Percentiles rank a stretch among this genome's conserved stretches.
Evolutionary conservation across 1,140 invertebrate species (phyloP).

Genomic region (Ridgeia piscesae): DNA sequence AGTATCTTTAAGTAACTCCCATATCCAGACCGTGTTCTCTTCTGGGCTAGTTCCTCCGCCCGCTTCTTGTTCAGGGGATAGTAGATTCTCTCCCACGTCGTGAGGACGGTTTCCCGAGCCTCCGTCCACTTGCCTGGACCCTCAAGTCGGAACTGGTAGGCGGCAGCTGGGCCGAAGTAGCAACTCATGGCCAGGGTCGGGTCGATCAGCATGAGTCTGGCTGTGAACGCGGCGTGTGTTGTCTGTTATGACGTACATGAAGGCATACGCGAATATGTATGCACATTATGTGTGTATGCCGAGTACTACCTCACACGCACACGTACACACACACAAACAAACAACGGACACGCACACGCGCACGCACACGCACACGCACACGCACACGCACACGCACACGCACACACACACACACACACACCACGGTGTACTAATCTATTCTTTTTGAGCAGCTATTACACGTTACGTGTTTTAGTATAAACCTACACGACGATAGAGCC

Average conservation of each 20-base stretch:
- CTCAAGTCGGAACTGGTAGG: constrained; percentile 60
- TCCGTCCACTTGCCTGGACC: constrained; percentile 58
- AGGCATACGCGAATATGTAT: not conserved
- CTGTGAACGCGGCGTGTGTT: not conserved
- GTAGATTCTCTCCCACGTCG: constrained; percentile 23
- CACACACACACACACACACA: not conserved
- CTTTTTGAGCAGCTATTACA: too few species aligned
- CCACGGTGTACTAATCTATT: too few species aligned
- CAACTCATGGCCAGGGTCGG: constrained; percentile 49
- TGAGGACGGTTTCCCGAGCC: constrained; percentile 56
- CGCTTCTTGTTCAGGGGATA: not conserved
- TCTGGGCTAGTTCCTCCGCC: not conserved
- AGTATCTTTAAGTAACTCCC: not conserved
- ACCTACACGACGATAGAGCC: too few species aligned
- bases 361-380: too few species aligned
- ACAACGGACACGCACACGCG: too few species aligned
- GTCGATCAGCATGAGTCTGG: constrained; percentile 41
- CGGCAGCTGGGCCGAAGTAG: constrained; percentile 54
- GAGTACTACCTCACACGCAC: too few species aligned
- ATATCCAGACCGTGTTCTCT: not conserved
- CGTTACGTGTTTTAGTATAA: not conserved
- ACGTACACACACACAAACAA: too few species aligned
- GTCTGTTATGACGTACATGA: not conserved
- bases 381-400: too few species aligned
- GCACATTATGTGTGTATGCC: not conserved